Conservation (phyloP, 2,888 invertebrate genomes). For the Dolomedes plantarius region DNA sequence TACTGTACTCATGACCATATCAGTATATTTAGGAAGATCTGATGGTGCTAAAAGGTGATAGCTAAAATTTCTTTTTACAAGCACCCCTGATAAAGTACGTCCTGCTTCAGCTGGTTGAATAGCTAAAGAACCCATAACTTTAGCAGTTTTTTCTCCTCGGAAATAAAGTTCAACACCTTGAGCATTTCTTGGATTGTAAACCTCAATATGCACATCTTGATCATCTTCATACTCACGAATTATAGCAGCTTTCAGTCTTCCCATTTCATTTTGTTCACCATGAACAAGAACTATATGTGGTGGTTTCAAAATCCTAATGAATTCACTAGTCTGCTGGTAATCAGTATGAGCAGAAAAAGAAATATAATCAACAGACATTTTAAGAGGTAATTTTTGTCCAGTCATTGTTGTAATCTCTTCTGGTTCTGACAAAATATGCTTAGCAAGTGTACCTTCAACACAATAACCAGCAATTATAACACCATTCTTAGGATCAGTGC, state of each 20-base stretch:
- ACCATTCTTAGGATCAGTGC: slow-evolving; percentile 97
- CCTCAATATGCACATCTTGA: slow-evolving; percentile 84
- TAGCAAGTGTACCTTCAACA: slow-evolving; percentile 85
- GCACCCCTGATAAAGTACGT: slow-evolving; percentile 89
- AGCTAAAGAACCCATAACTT: slow-evolving; percentile 96
- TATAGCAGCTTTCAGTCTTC: slow-evolving; percentile 93
- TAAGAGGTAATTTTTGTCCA: slow-evolving; percentile 95
- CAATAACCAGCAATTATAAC: slow-evolving; percentile 95
- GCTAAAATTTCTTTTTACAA: slow-evolving; percentile 98
- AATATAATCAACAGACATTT: slow-evolving; percentile 99
- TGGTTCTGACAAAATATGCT: slow-evolving; percentile 96
- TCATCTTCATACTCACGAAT: slow-evolving; percentile 95
- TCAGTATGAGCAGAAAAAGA: slow-evolving; percentile 99
- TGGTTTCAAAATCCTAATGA: slow-evolving; percentile 94
- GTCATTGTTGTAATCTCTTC: slow-evolving; percentile 97
- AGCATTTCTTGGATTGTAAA: slow-evolving; percentile 97
- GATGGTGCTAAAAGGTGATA: slow-evolving; percentile 94
- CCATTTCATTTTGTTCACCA: slow-evolving; percentile 99
- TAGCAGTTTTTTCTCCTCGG: slow-evolving; percentile 98
- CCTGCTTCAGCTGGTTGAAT: slow-evolving; percentile 87
- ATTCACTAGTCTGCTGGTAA: slow-evolving; percentile 98
- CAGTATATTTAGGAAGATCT: slow-evolving; percentile 96
- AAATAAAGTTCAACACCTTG: slow-evolving; percentile 94
- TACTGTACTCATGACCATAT: slow-evolving; percentile 94
- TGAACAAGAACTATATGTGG: slow-evolving; percentile 98